Conservation (phyloP, 2,888 invertebrate species). For the Biston betularia region DNA sequence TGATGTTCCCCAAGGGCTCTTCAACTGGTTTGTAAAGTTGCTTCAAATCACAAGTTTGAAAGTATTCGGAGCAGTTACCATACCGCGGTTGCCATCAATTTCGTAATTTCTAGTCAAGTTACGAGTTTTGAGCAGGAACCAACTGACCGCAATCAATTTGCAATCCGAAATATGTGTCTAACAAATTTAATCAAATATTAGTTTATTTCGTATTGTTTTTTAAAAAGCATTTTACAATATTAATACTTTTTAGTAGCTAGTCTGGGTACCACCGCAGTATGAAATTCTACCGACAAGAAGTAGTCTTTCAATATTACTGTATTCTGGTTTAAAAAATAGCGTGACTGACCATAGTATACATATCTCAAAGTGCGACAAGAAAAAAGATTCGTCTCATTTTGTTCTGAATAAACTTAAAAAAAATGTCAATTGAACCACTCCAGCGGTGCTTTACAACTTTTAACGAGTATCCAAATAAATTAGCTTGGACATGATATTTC, state of each 20-base stretch:
- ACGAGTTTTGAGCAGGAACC: constrained; percentile 27
- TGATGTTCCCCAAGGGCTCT: constrained; percentile 13
- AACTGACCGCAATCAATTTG: neutral
- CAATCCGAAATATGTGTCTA: too few species aligned
- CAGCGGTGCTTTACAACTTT: constrained; percentile 56
- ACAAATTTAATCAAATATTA: too few species aligned
- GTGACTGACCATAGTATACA: too few species aligned
- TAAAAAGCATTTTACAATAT: too few species aligned
- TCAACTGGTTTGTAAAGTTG: constrained; percentile 19
- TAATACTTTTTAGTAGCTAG: too few species aligned
- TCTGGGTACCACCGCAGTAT: too few species aligned
- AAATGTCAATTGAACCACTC: constrained; percentile 26
- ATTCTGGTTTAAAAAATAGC: too few species aligned
- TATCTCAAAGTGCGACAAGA: too few species aligned
- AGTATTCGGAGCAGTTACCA: constrained; percentile 17
- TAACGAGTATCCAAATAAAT: constrained; percentile 52
- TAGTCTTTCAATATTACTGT: too few species aligned
- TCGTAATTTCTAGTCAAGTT: constrained; percentile 26
- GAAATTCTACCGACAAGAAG: too few species aligned
- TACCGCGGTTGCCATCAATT: constrained; percentile 29
- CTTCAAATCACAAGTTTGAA: constrained; percentile 23
- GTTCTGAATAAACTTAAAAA: too few species aligned
- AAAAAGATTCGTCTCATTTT: too few species aligned
- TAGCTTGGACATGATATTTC: constrained; percentile 64
- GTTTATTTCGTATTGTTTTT: neutral